Conservation (phyloP, 2,797 vertebrate genomes). For the Pteronotus mesoamericanus region DNA sequence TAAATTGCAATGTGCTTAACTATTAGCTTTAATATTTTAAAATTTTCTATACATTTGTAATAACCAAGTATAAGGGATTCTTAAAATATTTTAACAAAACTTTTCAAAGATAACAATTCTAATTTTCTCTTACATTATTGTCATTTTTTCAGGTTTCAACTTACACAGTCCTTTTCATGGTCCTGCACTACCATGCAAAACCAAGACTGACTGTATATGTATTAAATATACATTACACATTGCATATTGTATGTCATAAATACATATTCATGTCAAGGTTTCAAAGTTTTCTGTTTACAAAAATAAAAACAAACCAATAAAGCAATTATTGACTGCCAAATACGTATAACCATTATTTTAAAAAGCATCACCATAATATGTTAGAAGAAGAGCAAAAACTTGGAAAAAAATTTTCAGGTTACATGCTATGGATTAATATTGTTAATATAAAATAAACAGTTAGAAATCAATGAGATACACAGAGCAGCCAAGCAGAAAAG, state of each 20-base stretch:
- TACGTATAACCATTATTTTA: neutral
- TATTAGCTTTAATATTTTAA: neutral
- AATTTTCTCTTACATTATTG: neutral
- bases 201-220: neutral
- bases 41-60: neutral
- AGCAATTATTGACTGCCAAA: neutral
- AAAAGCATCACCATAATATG: neutral
- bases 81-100: neutral
- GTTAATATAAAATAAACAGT: neutral
- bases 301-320: neutral
- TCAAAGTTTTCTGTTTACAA: neutral
- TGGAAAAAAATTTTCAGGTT: neutral
- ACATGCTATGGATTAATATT: neutral
- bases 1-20: neutral
- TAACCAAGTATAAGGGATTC: neutral
- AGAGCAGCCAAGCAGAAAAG: neutral
- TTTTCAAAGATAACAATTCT: neutral
- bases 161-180: neutral
- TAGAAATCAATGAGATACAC: neutral
- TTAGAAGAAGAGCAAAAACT: neutral
- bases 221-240: neutral
- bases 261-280: neutral
- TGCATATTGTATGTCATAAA: neutral
- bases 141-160: neutral
- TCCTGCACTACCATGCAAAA: neutral